A percentile compares a stretch with the other conserved stretches of the same genome.
Evolutionary conservation across 92 coral and sea anemone species (phyloP).

Genomic region (Epizoanthus illoricatus): DNA sequence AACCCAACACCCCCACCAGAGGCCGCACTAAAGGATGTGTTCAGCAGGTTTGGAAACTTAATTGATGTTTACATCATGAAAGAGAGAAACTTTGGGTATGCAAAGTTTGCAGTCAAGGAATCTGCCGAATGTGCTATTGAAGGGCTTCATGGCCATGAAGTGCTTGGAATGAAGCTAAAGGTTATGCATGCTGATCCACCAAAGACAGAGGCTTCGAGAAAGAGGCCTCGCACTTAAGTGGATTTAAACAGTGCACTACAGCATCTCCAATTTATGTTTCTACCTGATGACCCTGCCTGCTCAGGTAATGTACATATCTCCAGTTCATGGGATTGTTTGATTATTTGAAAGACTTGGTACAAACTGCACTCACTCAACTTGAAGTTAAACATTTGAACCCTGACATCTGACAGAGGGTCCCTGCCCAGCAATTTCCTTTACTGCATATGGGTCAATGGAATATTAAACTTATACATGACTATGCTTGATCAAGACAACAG

Average conservation of each 20-base stretch:
- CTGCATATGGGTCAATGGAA: conserved; percentile 10
- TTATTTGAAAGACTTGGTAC: conserved; percentile 39
- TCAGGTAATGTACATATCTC: conserved; percentile 41
- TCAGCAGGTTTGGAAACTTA: conserved; percentile 96
- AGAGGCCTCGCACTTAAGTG: conserved; percentile 88
- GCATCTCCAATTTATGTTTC: too few species aligned
- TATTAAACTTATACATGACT: conserved; percentile 13
- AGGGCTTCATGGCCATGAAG: conserved; percentile 92
- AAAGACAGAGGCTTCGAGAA: conserved; percentile 90
- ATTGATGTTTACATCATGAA: conserved; percentile 98
- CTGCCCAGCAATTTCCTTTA: conserved; percentile 39
- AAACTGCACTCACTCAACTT: conserved; percentile 36
- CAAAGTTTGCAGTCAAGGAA: conserved; percentile 92
- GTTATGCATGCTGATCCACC: conserved; percentile 99
- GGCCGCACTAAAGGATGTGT: conserved; percentile 90
- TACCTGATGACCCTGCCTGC: background rate
- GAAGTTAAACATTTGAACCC: conserved; percentile 12
- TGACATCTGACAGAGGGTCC: conserved; percentile 31
- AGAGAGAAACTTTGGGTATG: conserved; percentile 98
- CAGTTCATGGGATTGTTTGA: conserved; percentile 29
- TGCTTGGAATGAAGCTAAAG: conserved; percentile 96
- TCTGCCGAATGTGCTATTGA: conserved; percentile 98
- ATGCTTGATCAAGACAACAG: conserved; percentile 42
- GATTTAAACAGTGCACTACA: background rate
- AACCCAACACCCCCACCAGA: conserved; percentile 99